Conservation (phyloP, 2,888 invertebrate species). For the Oscheius sp. region DNA sequence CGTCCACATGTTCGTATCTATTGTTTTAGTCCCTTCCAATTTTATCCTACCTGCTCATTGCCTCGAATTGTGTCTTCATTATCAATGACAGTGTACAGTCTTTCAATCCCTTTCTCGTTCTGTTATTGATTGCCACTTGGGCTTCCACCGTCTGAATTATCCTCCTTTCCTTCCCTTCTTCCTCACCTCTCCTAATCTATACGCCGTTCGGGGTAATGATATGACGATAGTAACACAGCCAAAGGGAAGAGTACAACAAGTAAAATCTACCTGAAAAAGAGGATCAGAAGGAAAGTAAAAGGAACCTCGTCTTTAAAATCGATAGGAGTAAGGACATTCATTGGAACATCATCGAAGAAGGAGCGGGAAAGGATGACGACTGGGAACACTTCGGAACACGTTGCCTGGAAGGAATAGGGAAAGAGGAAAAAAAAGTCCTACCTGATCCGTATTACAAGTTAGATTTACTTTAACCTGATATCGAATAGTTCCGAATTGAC, state of each 20-base stretch:
- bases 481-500: conserved; percentile 66
- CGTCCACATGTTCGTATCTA: conserved; percentile 68
- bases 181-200: conserved; percentile 62
- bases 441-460: conserved; percentile 62
- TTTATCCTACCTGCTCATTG: conserved; percentile 39
- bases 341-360: conserved; percentile 66
- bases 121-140: conserved; percentile 57
- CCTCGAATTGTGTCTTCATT: conserved; percentile 66
- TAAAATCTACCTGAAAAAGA: conserved; percentile 61
- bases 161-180: neutral
- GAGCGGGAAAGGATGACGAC: conserved; percentile 64
- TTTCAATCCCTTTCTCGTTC: conserved; percentile 64
- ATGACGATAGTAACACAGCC: conserved; percentile 65
- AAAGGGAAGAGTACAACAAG: conserved; percentile 67
- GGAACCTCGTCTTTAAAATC: conserved; percentile 58
- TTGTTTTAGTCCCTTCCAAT: neutral
- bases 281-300: neutral
- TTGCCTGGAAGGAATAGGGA: conserved; percentile 44
- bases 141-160: conserved; percentile 55
- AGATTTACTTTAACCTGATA: conserved; percentile 62
- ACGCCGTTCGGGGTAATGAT: conserved; percentile 62
- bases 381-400: conserved; percentile 64
- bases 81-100: conserved; percentile 59
- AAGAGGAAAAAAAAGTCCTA: conserved; percentile 27
- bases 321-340: conserved; percentile 61